These are phyloP conservation scores for Tanypteryx hageni DNA, from an alignment of 2,888 invertebrate genomes.

Conservation along the genomic window DNA sequence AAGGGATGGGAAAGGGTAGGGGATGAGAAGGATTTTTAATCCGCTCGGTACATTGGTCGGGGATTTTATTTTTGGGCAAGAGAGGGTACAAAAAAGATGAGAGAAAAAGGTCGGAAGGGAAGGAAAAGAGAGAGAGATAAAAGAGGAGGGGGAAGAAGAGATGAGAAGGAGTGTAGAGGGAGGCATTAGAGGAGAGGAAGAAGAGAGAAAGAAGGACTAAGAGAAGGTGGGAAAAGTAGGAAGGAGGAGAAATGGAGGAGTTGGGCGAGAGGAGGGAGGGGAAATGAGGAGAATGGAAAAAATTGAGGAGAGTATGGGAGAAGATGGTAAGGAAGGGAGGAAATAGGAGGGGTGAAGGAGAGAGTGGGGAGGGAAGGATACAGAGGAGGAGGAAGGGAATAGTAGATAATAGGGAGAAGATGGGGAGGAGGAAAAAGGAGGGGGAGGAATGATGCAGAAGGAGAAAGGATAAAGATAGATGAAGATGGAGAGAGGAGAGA, in stretches of 20 bases:
- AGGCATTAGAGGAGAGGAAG: background rate
- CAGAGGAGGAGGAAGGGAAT: background rate
- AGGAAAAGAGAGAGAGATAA: background rate
- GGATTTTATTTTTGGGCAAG: background rate
- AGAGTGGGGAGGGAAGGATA: background rate
- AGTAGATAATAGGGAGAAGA: too few relatives aligned
- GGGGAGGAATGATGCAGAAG: background rate
- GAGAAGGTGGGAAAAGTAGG: too few relatives aligned
- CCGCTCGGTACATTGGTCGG: conserved; percentile 17
- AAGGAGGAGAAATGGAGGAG: background rate
- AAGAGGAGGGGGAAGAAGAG: background rate
- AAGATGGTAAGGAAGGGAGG: too few relatives aligned
- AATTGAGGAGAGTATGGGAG: too few relatives aligned
- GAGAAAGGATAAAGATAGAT: too few relatives aligned
- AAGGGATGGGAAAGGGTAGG: too few relatives aligned
- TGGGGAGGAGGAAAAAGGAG: too few relatives aligned
- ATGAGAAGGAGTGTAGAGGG: background rate
- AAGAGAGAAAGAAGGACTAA: too few relatives aligned
- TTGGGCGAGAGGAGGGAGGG: background rate
- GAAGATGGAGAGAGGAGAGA: too few relatives aligned
- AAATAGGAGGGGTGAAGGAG: too few relatives aligned
- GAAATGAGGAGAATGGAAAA: background rate
- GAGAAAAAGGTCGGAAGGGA: background rate
- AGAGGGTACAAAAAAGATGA: background rate
- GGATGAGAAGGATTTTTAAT: background rate